phyloP scores from a whole-genome alignment of 2,113 vertebrate genomes.

The Periophthalmodon schlosseri region DNA sequence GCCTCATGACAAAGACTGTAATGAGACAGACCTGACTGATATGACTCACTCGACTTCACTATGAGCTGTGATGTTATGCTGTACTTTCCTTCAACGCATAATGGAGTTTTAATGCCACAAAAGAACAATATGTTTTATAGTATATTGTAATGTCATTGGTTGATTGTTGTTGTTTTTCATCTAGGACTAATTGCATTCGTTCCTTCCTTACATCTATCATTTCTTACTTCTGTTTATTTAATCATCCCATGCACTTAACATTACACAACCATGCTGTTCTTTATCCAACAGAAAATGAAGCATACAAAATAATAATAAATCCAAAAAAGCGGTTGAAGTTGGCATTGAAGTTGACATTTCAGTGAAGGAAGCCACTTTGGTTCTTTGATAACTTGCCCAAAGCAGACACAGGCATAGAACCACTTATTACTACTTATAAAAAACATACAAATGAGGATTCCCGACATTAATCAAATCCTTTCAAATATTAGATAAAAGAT shows the following conservation, averaged over 20 bases:
- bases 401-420: not conserved
- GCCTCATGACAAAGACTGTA: conserved; percentile 7
- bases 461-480: not conserved
- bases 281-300: not conserved
- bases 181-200: not conserved
- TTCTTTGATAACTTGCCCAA: not conserved
- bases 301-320: not conserved
- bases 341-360: not conserved
- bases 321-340: not conserved
- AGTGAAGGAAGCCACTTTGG: not conserved
- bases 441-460: not conserved
- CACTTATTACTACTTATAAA: no score
- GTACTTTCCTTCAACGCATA: not conserved
- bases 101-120: not conserved
- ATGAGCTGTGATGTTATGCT: not conserved
- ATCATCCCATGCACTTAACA: not conserved
- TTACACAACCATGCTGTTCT: not conserved
- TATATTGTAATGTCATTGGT: not conserved
- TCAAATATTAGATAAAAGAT: not conserved
- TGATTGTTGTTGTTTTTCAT: not conserved
- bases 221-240: not conserved
- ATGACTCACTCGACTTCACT: not conserved
- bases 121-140: not conserved
- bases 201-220: not conserved
- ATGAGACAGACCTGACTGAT: conserved; percentile 15